Evolutionary conservation across 1,140 invertebrate species (phyloP).

Genomic region (Polypedilum pembai): DNA sequence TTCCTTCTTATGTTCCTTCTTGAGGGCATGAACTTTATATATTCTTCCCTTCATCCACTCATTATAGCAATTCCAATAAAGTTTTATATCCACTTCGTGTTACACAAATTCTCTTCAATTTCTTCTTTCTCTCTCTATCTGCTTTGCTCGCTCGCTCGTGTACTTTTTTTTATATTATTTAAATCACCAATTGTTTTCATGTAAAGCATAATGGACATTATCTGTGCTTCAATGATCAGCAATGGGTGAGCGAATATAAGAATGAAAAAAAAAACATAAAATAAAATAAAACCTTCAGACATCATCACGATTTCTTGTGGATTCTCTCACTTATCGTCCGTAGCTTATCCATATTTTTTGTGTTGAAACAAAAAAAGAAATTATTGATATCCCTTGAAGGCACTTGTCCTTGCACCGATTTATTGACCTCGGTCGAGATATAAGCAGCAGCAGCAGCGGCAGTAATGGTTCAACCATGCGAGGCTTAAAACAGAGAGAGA

Average conservation of each 20-base stretch:
- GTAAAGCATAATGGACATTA: slow-evolving; percentile 24
- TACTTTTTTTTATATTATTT: slow-evolving; percentile 5
- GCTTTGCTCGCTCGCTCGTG: neutral
- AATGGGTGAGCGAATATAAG: neutral
- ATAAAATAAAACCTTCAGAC: slow-evolving; percentile 26
- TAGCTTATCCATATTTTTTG: neutral
- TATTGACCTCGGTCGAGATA: neutral
- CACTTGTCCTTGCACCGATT: slow-evolving; percentile 25
- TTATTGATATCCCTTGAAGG: slow-evolving; percentile 6
- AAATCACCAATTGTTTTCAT: slow-evolving; percentile 28
- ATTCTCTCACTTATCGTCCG: neutral
- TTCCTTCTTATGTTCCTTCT: neutral
- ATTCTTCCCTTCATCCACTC: neutral
- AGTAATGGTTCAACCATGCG: neutral
- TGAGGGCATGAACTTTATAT: neutral
- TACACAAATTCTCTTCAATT: neutral
- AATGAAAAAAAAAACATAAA: too few species aligned
- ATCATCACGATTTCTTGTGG: slow-evolving; percentile 26
- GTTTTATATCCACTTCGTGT: slow-evolving; percentile 21
- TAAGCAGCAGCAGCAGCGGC: neutral
- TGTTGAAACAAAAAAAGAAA: neutral
- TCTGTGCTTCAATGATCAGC: slow-evolving; percentile 11
- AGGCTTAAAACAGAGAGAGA: neutral
- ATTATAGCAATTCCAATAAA: slow-evolving; percentile 22
- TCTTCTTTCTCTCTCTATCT: neutral